Percentiles rank a stretch among this genome's conserved stretches.
Conservation (phyloP, 2,113 vertebrate species). For the Perca fluviatilis region DNA sequence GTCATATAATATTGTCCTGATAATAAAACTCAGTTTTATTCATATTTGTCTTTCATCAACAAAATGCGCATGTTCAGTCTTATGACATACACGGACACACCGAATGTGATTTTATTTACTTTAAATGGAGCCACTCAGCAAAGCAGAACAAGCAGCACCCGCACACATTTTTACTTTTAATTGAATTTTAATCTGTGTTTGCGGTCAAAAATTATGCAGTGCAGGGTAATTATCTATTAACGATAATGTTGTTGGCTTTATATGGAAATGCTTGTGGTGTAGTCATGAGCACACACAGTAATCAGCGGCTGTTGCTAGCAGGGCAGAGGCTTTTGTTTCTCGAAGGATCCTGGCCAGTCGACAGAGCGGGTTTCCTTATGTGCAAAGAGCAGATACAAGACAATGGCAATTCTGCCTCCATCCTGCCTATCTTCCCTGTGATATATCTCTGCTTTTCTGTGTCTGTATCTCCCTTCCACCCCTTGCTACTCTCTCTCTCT, state of each 20-base stretch:
- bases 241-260: conserved; percentile 81
- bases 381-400: conserved; percentile 74
- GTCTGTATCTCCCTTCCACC: conserved; percentile 64
- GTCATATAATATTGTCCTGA: neutral
- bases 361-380: conserved; percentile 56
- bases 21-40: conserved; percentile 13
- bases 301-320: conserved; percentile 61
- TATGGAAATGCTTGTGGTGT: conserved; percentile 73
- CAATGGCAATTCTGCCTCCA: conserved; percentile 62
- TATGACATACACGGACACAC: conserved; percentile 45
- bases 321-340: conserved; percentile 67
- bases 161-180: conserved; percentile 77
- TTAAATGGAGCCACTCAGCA: conserved; percentile 75
- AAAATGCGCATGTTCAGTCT: conserved; percentile 30
- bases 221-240: conserved; percentile 81
- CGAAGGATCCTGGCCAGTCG: conserved; percentile 52
- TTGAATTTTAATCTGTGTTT: conserved; percentile 84
- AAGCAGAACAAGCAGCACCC: conserved; percentile 60
- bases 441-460: conserved; percentile 69
- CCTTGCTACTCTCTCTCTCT: conserved; percentile 46
- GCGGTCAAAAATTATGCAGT: conserved; percentile 80
- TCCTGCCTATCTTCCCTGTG: conserved; percentile 69
- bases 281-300: conserved; percentile 64
- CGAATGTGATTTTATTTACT: conserved; percentile 60
- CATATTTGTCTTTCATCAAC: conserved; percentile 28